These are phyloP conservation scores for Arothron firmamentum DNA, from an alignment of 2,113 vertebrate genomes.

Conservation along the genomic window DNA sequence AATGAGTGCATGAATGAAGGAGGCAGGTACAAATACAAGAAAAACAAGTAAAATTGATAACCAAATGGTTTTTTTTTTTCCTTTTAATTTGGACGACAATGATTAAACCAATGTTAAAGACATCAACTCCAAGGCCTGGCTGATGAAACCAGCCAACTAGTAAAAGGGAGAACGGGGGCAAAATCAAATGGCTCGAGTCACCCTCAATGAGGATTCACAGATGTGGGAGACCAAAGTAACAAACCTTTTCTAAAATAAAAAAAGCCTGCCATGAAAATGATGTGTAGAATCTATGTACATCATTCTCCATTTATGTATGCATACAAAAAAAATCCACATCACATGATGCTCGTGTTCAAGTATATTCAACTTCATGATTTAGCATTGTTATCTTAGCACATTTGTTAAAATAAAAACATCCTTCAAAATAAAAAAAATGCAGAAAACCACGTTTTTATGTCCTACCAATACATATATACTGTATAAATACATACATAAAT, in stretches of 20 bases:
- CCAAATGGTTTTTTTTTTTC: background rate
- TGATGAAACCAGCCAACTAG: conserved; percentile 63
- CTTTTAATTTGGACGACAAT: conserved; percentile 78
- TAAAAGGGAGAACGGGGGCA: conserved; percentile 38
- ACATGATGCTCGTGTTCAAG: conserved; percentile 78
- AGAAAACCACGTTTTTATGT: conserved; percentile 79
- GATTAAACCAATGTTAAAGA: conserved; percentile 78
- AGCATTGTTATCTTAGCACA: conserved; percentile 66
- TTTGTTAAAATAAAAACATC: conserved; percentile 73
- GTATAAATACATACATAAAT: conserved; percentile 85
- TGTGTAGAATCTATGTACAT: conserved; percentile 71
- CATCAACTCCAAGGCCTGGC: conserved; percentile 68
- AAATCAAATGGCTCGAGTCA: conserved; percentile 63
- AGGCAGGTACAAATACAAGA: no score
- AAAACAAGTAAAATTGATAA: background rate
- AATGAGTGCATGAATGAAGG: no score
- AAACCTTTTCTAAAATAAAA: conserved; percentile 70
- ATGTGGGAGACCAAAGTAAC: conserved; percentile 71
- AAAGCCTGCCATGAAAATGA: conserved; percentile 72
- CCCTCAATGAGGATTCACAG: conserved; percentile 72
- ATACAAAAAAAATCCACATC: conserved; percentile 76
- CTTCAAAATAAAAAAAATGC: conserved; percentile 77
- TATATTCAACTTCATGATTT: conserved; percentile 72
- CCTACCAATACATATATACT: conserved; percentile 84
- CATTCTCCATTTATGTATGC: conserved; percentile 71